Base-by-base conservation (phyloP, 2,888 invertebrate species). In the Hirtodrosophila alboralis region DNA sequence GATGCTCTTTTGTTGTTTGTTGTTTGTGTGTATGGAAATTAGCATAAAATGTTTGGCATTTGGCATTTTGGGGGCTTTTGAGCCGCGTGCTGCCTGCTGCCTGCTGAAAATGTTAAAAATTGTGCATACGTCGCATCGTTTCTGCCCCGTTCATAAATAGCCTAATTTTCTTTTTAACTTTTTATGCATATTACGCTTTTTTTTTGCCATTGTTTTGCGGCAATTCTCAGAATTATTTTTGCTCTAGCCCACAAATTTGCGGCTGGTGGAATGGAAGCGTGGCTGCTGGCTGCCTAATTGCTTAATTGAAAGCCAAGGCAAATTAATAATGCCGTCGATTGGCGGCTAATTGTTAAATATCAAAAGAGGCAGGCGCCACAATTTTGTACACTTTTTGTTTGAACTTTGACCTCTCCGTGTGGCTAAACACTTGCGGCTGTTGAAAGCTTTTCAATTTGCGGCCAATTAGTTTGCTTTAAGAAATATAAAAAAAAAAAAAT, bases 311-410 rank as follows among this genome's bases (percentile, higher is more conserved):
- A 79, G 80, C 62, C 60, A 66, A 84, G 65, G 80, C 80, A 76
- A 78, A 78, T 78, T 85, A 78, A 78, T 78, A 78, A 83, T 83
- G 52, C 72, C 56, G 64, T 79, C 70, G 68, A 78, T 78, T 75
- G 86, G 47, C 76, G 73, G 73, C 76, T 83, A 83, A 85, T 85
- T 78, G 85, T 83, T 44, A 83, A 79, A 79, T 83, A 84, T 60
- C 73, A 80, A 71, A 71, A 66, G 61, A 37, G 73, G 41, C 1
- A n/a, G 44, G 18, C 43, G 23, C 47, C 38, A 48, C 74, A 73
- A 85, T 63, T n/a, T n/a, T n/a, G n/a, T n/a, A n/a, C n/a, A n/a
- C 48, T 63, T 62, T 48, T 64, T 40, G 54, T 34, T 34, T 27
- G 33, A 16, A 12, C 41, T 74, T 75, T 64, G 76, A 71, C 59